Base-by-base conservation (phyloP, 2,113 vertebrate genomes). In the Plotosus lineatus region DNA sequence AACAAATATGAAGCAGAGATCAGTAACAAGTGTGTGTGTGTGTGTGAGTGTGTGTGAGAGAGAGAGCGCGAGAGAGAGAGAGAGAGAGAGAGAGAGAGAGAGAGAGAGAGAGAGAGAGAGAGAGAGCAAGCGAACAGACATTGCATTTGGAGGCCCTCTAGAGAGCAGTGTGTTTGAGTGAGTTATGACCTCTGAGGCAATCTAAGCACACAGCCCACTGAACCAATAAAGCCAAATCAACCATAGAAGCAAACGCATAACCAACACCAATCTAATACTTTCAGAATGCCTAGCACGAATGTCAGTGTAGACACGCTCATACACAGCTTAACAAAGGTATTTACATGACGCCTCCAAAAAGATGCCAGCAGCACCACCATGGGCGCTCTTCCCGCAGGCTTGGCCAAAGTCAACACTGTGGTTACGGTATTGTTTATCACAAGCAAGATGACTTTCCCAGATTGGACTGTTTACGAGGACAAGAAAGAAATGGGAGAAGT, bases 321-420 rank as follows among this genome's bases (percentile, higher is more conserved):
- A 42, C 38, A n/a, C 63, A 40, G 42, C 19, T 40, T n/a, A n/a
- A n/a, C n/a, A n/a, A 44, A 42, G n/a, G 1, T 38, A 61, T 83
- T 80, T 50, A 80, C 23, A 66, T 38, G 63, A 79, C 51, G 79
- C 42, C 80, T 78, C 17, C 53, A 26, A 44, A 79, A 78, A 86
- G 46, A 83, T 48, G 23, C 71, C 31, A 84, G 74, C 38, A 60
- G 69, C 36, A 65, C 75, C 48, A 55, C 61, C 48, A 48, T 78
- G 65, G 19, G 53, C 28, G 50, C 77, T 46, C 36, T 7, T 63
- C 42, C 53, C 69, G 8, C 78, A 26, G 66, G 33, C 40, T 82
- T 53, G 73, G 50, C 75, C 60, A 51, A 69, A 77, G 87, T 82
- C 82, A 81, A 78, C 82, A 88, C 85, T 51, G 79, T 74, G 78